A percentile compares a stretch with the other conserved stretches of the same genome.
Conservation (phyloP, 1,140 invertebrate species). For the Charaxes varanes region DNA sequence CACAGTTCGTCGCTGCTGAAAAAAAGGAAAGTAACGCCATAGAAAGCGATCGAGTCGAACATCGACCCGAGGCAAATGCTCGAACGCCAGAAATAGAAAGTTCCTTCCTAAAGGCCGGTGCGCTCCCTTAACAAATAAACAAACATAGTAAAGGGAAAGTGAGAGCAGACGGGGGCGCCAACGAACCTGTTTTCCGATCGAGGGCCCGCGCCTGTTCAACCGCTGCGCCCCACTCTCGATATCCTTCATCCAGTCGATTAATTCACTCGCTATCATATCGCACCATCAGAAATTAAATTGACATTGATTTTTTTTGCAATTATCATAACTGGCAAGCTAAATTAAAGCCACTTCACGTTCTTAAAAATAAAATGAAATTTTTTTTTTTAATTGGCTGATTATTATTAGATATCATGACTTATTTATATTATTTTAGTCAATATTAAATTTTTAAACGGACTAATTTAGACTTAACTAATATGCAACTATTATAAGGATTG, state of each 20-base stretch:
- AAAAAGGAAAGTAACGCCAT: conserved; percentile 65
- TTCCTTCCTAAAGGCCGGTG: conserved; percentile 51
- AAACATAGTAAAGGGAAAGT: conserved; percentile 59
- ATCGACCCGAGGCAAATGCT: conserved; percentile 54
- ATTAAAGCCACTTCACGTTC: too few species aligned
- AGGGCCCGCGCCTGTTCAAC: conserved; percentile 18
- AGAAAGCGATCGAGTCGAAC: conserved; percentile 56
- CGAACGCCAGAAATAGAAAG: conserved; percentile 66
- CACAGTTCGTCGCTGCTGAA: conserved; percentile 31
- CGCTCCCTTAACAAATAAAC: conserved; percentile 67
- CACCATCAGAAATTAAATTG: too few species aligned
- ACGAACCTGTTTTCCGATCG: conserved; percentile 48
- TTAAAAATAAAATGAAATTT: too few species aligned
- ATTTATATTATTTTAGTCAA: too few species aligned
- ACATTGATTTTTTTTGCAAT: too few species aligned
- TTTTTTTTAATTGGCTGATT: too few species aligned
- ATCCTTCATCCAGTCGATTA: conserved; percentile 20
- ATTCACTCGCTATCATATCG: conserved; percentile 26
- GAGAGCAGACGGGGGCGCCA: conserved; percentile 47
- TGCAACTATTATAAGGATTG: too few species aligned
- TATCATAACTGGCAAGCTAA: too few species aligned
- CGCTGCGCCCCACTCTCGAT: conserved; percentile 1
- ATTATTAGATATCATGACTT: too few species aligned
- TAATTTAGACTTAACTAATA: too few species aligned
- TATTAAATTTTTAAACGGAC: too few species aligned